A percentile compares a stretch with the other conserved stretches of the same genome.
Evolutionary conservation across 2,888 invertebrate genomes (phyloP).

Genomic region (Adineta ricciae): DNA sequence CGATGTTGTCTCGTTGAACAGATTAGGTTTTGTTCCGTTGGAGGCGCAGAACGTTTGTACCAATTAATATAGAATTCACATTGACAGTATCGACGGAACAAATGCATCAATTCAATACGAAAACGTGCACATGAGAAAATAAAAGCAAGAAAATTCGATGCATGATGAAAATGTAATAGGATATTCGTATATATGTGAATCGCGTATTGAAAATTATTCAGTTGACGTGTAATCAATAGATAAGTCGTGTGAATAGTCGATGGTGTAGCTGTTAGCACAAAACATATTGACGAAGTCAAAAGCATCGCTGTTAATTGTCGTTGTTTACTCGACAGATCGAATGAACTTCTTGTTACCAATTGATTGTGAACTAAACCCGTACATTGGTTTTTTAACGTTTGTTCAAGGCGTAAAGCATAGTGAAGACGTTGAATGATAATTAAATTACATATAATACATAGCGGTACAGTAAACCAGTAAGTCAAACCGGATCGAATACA

Average conservation of each 20-base stretch:
- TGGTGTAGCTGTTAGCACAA: not conserved
- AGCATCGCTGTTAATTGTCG: not conserved
- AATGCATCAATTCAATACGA: not conserved
- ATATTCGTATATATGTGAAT: not conserved
- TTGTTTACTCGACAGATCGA: not conserved
- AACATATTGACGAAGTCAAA: not conserved
- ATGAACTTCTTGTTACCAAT: too few species aligned
- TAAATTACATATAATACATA: not conserved
- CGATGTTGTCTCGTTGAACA: not conserved
- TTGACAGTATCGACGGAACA: not conserved
- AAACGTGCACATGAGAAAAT: not conserved
- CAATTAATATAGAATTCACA: not conserved
- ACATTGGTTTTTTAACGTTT: not conserved
- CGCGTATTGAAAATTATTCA: not conserved
- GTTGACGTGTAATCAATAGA: not conserved
- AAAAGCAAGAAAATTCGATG: not conserved
- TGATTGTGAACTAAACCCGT: not conserved
- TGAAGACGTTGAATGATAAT: not conserved
- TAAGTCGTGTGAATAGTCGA: not conserved
- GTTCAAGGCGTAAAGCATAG: not conserved
- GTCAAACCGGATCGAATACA: not conserved
- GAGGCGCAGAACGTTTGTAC: not conserved
- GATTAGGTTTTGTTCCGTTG: not conserved
- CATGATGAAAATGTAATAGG: conserved; percentile 10
- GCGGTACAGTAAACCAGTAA: not conserved